Evolutionary conservation across 2,113 vertebrate species (phyloP).

Genomic region (Chauna torquata): DNA sequence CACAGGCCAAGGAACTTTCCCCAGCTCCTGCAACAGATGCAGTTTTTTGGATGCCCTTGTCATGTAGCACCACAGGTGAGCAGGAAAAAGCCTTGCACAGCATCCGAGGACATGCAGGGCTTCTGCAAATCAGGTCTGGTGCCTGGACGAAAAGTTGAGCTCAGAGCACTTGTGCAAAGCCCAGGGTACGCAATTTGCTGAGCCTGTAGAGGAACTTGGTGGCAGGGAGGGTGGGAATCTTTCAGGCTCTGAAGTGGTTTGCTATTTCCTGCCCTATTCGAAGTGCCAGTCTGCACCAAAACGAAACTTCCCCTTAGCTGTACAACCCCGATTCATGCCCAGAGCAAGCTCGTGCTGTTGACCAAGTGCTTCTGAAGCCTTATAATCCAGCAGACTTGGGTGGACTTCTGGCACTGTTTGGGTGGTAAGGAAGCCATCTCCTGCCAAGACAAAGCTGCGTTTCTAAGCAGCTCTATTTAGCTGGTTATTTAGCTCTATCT

Average conservation of each 20-base stretch:
- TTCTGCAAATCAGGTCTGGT: neutral
- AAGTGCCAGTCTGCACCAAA: neutral
- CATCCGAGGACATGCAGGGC: neutral
- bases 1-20: neutral
- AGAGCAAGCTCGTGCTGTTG: neutral
- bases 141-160: fast-evolving
- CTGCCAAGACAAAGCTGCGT: neutral
- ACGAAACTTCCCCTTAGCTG: neutral
- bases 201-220: neutral
- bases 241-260: neutral
- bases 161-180: neutral
- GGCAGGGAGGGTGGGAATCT: neutral
- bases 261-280: neutral
- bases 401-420: neutral
- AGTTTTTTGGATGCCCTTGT: neutral
- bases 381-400: neutral
- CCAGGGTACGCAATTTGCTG: neutral
- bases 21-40: neutral
- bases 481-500: too few species aligned
- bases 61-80: neutral
- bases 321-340: neutral
- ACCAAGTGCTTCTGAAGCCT: neutral
- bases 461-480: neutral
- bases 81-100: neutral
- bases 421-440: neutral